Percentiles rank a stretch among this genome's conserved stretches.
Conservation (phyloP, 1,140 invertebrate genomes). For the Drosophila baimaii region DNA sequence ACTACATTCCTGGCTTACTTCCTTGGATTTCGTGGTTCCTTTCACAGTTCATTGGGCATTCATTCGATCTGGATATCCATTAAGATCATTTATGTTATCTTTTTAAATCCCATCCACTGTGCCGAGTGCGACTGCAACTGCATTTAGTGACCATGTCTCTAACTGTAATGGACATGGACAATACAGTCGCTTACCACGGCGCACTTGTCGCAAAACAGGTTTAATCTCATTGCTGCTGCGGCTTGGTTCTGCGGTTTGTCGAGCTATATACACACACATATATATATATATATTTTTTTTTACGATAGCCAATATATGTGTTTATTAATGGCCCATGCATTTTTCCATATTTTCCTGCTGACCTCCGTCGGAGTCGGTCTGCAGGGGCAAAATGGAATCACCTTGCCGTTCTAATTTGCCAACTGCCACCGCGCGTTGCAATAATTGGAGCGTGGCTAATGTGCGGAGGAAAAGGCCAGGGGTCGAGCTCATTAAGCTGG, state of each 20-base stretch:
- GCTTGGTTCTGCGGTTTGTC: slow-evolving; percentile 45
- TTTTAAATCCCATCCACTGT: slow-evolving; percentile 29
- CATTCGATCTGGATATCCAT: neutral
- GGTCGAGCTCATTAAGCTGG: slow-evolving; percentile 65
- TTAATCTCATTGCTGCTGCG: slow-evolving; percentile 32
- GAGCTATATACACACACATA: slow-evolving; percentile 7
- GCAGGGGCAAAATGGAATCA: slow-evolving; percentile 56
- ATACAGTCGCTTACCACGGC: slow-evolving; percentile 42
- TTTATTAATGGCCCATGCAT: slow-evolving; percentile 73
- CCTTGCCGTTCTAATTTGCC: slow-evolving; percentile 79
- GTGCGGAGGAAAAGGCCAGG: slow-evolving; percentile 61
- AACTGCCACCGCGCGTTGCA: slow-evolving; percentile 61
- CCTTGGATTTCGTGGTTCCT: too few relatives aligned
- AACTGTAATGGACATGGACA: slow-evolving; percentile 71
- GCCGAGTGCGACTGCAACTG: slow-evolving; percentile 26
- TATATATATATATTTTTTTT: slow-evolving; percentile 27
- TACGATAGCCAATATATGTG: slow-evolving; percentile 54
- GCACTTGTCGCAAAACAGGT: slow-evolving; percentile 78
- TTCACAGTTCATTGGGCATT: neutral
- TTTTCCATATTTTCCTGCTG: slow-evolving; percentile 81
- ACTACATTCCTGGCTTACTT: neutral
- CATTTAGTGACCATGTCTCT: slow-evolving; percentile 72
- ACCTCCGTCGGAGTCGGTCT: slow-evolving; percentile 62
- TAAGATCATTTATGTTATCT: too few relatives aligned
- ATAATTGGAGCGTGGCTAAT: slow-evolving; percentile 71